Conservation (phyloP, 2,797 vertebrate species). For the Heteromormyrus szaboi region DNA sequence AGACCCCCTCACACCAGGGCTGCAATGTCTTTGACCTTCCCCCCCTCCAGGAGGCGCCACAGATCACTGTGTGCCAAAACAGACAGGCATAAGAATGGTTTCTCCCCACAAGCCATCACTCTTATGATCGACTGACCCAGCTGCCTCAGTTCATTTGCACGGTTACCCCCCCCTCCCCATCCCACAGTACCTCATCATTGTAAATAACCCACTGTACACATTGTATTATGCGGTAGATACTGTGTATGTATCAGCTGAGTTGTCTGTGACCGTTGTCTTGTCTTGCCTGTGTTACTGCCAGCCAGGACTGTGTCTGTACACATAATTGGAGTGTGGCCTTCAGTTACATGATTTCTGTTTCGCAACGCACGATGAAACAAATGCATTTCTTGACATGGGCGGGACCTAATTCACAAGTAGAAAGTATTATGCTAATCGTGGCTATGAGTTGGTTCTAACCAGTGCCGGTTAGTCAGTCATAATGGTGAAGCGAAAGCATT, state of each 20-base stretch:
- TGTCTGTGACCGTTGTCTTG: not conserved
- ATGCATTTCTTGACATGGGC: not conserved
- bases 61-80: not conserved
- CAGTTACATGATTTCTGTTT: not conserved
- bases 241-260: not conserved
- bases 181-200: not conserved
- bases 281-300: not conserved
- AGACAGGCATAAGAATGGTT: not conserved
- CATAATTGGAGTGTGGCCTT: not conserved
- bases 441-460: not conserved
- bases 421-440: not conserved
- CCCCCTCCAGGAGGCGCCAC: not conserved
- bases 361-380: not conserved
- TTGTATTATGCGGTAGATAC: not conserved
- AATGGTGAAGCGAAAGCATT: not conserved
- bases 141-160: not conserved
- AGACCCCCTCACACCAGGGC: not conserved
- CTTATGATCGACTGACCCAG: not conserved
- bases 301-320: not conserved
- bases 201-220: not conserved
- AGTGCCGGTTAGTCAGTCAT: not conserved
- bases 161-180: not conserved
- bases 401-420: not conserved
- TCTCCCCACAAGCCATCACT: not conserved
- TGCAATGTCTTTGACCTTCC: not conserved